phyloP scores from a whole-genome alignment of 2,797 vertebrate species.

The Psittacula derbiana region DNA sequence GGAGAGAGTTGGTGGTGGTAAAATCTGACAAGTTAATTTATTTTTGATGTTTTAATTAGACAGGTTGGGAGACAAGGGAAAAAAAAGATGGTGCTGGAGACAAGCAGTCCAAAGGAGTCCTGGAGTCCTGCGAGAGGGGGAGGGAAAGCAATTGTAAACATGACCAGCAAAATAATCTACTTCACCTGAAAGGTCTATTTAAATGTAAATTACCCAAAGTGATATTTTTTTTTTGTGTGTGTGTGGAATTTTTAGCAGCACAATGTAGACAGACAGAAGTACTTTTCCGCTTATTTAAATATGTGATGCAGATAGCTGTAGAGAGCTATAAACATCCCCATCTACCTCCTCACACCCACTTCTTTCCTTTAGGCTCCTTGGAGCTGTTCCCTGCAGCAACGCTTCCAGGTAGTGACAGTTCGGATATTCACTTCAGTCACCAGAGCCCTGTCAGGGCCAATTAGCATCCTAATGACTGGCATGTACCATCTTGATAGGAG shows the following conservation, averaged over 20 bases:
- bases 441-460: constrained; percentile 56
- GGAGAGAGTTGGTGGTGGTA: not conserved
- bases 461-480: constrained; percentile 68
- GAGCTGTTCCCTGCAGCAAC: constrained; percentile 58
- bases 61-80: not conserved
- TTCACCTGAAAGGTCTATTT: constrained; percentile 53
- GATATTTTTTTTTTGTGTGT: not conserved
- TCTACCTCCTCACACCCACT: constrained; percentile 6
- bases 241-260: constrained; percentile 28
- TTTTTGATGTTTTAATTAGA: constrained; percentile 35
- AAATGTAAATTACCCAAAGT: constrained; percentile 68
- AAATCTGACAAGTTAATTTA: constrained; percentile 57
- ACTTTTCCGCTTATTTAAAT: constrained; percentile 11
- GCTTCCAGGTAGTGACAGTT: constrained; percentile 53
- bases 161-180: constrained; percentile 51
- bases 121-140: not conserved
- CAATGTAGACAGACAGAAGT: constrained; percentile 1
- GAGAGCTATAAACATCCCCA: constrained; percentile 23
- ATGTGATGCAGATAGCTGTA: constrained; percentile 29
- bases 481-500: constrained; percentile 23
- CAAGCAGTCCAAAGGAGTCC: not conserved
- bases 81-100: not conserved
- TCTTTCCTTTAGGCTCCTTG: constrained; percentile 31
- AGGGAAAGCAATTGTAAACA: constrained; percentile 33
- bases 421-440: constrained; percentile 36